Base-by-base conservation (phyloP, 2,113 vertebrate genomes). In the Myrmophylax atrothorax region DNA sequence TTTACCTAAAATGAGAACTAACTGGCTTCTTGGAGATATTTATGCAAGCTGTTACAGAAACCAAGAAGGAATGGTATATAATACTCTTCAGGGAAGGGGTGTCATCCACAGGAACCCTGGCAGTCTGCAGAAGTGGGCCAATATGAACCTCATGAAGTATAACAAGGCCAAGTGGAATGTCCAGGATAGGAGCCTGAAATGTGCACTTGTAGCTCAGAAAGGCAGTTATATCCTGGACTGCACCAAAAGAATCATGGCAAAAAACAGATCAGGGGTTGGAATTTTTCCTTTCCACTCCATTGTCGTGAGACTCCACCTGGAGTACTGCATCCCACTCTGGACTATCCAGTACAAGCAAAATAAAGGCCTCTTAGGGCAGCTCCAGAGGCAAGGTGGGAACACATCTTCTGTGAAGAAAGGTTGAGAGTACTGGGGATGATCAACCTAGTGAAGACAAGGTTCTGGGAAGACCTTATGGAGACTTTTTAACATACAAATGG, bases 171-270 rank as follows among this genome's bases (percentile, higher is more conserved):
- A 46, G 16, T 33, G 26, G 14, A 73, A 82, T 23, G 20, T 60
- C 12, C 28, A 50, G 2, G 2, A 14, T 53, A 18, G n/a, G 33
- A 76, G 1, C 8, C 19, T 4, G 23, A 38, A 69, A 53, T 22
- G 12, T 46, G 2, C 12, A 19, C 24, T 28, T 31, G 6, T 5
- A 38, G 44, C 12, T 46, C 44, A 70, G 50, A 59, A 64, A 70
- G 12, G 7, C 4, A 24, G 3, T 31, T 0, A 0, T 25, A 70
- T 9, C 13, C 22, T 72, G 12, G 4, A 10, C 14, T 81, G 33
- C 52, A 52, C 62, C 9, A 67, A 80, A 55, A 56, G 2, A 63
- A 29, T 11, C 7, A 6, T 37, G 42, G 20, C 6, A 35, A 80
- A 25, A 17, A 62, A 11, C 9, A 63, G n/a, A 42, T 46, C 5